These are phyloP conservation scores for Alosa sapidissima DNA, from an alignment of 2,797 vertebrate genomes.

Conservation along the genomic window DNA sequence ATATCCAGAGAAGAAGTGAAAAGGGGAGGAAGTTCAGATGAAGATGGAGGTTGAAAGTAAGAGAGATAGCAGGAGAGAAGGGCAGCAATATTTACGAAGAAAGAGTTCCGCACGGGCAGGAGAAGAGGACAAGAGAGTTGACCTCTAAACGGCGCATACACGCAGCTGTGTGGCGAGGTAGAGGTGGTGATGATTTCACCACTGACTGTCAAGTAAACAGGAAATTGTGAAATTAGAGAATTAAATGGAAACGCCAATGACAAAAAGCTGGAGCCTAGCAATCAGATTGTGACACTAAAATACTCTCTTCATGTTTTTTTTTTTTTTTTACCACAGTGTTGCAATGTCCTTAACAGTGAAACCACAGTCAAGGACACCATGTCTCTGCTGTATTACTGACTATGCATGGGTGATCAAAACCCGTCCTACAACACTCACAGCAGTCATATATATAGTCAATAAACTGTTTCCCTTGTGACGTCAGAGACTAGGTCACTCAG, in stretches of 20 bases:
- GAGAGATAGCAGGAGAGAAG: conserved; percentile 39
- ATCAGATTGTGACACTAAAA: neutral
- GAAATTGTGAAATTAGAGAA: conserved; percentile 11
- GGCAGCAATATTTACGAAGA: conserved; percentile 42
- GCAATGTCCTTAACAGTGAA: neutral
- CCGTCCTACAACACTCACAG: neutral
- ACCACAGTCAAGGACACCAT: neutral
- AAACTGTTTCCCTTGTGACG: neutral
- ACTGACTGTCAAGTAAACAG: neutral
- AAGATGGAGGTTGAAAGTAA: neutral
- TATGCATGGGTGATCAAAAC: neutral
- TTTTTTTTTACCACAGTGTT: neutral
- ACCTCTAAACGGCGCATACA: neutral
- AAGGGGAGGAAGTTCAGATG: neutral
- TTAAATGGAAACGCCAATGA: neutral
- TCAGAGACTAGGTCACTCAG: neutral
- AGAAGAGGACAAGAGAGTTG: neutral
- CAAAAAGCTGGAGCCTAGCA: neutral
- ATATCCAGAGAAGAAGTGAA: neutral
- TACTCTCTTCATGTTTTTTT: neutral
- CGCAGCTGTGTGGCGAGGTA: neutral
- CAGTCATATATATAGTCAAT: neutral
- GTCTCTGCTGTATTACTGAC: neutral
- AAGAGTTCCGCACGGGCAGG: neutral
- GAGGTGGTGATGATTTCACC: conserved; percentile 3